Evolutionary conservation across 2,113 vertebrate species (phyloP), one percentile per base, ranked within the genome.

Genomic region (Chaetorhynchus papuensis): DNA sequence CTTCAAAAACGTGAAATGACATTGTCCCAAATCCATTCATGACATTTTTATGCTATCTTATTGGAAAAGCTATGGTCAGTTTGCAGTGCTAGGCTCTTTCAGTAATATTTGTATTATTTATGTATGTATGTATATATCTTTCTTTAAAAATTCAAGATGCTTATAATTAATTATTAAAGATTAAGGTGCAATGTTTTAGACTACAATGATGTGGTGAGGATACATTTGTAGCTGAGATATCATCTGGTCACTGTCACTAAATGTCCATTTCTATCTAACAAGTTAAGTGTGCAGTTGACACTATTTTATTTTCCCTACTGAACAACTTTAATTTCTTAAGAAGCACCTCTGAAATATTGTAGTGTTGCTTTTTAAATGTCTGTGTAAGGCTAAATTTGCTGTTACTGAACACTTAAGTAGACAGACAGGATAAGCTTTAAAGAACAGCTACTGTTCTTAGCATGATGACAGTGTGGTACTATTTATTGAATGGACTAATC

Each of bases 121-220:
- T 65, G 17, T 31, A 22, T 42, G 15, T 13, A 49, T 57, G 8
- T 15, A 30, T 15, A 2, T 54, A 63, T 39, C 41, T 63, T 19
- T 28, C 59, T 95, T 95, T 94, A 87, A 95, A 94, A 94, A 82
- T 85, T 37, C 37, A 77, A 64, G n/a, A 54, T 89, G 7, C 15
- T 72, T 76, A 52, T 53, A n/a, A 84, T 85, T 84, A 95, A 96
- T 93, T 91, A 91, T 95, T 96, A 81, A 97, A 94, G 31, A 88
- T 64, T 27, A 84, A 87, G 11, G 49, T 54, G 17, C 26, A 94
- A 11, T 70, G 74, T 54, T 79, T 52, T 52, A 87, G 60, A 45
- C 35, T 45, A 69, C 13, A 74, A 60, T 27, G 30, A 70, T 93
- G 45, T 27, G 9, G 15, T 75, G n/a, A 93, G 92, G 35, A 57